phyloP scores from a whole-genome alignment of 2,797 vertebrate species.

The Dromococcyx pavoninus region DNA sequence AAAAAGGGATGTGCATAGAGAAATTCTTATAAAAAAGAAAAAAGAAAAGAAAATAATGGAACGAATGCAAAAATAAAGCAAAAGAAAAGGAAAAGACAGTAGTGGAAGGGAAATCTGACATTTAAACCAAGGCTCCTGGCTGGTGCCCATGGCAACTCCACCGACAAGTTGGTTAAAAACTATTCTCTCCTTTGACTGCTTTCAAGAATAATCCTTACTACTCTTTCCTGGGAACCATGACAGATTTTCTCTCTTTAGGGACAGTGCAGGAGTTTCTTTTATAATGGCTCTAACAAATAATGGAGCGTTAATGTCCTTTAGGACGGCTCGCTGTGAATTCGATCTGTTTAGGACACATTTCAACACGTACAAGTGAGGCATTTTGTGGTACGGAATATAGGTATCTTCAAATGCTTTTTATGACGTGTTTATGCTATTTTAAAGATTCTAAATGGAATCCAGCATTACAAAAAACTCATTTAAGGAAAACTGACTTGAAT shows the following conservation, averaged over 20 bases:
- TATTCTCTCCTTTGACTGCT: constrained; percentile 73
- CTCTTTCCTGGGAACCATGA: constrained; percentile 74
- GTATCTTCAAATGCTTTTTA: background rate
- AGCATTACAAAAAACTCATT: constrained; percentile 37
- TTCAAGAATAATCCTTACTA: constrained; percentile 77
- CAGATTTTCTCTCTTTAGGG: constrained; percentile 64
- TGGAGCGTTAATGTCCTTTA: constrained; percentile 63
- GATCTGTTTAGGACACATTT: constrained; percentile 65
- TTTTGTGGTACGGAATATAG: constrained; percentile 23
- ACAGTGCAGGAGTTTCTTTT: constrained; percentile 66
- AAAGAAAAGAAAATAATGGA: background rate
- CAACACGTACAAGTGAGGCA: constrained; percentile 23
- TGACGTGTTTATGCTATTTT: background rate
- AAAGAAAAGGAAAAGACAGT: constrained; percentile 51
- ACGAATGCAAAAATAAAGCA: constrained; percentile 33
- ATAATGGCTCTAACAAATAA: constrained; percentile 75
- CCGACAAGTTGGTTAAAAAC: constrained; percentile 74
- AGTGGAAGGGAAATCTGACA: constrained; percentile 69
- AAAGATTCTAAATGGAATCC: background rate
- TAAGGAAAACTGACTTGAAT: constrained; percentile 55
- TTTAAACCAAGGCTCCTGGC: constrained; percentile 62
- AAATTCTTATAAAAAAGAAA: background rate
- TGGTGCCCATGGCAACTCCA: constrained; percentile 77
- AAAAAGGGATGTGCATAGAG: background rate
- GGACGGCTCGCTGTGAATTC: constrained; percentile 56